Percentiles rank a stretch among this genome's conserved stretches.
These are phyloP conservation scores for Pungitius pungitius DNA, from an alignment of 2,113 vertebrate genomes.

Conservation along the genomic window DNA sequence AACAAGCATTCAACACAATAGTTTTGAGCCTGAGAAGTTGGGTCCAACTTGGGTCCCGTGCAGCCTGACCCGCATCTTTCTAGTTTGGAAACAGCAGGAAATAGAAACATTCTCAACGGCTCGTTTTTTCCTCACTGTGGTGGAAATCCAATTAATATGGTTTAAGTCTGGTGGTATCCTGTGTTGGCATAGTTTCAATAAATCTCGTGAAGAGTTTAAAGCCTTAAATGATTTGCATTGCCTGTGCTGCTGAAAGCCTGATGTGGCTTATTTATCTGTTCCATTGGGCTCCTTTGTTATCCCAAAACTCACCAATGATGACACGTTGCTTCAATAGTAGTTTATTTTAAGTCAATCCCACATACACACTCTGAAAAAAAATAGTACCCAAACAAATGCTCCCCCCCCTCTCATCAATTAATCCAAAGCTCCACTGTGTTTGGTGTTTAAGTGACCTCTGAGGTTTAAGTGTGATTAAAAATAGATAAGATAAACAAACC, in stretches of 20 bases:
- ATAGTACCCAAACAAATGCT: too few relatives aligned
- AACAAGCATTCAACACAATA: slow-evolving; percentile 50
- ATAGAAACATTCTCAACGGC: background rate
- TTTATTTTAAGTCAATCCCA: background rate
- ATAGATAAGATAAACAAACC: background rate
- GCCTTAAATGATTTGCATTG: background rate
- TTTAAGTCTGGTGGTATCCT: background rate
- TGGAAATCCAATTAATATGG: background rate
- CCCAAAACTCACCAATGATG: background rate
- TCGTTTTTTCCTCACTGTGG: background rate
- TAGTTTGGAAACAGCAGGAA: slow-evolving; percentile 24
- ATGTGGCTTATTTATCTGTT: background rate
- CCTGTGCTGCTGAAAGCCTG: background rate
- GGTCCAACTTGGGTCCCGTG: slow-evolving; percentile 31
- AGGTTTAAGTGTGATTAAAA: background rate
- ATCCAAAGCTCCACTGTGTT: too few relatives aligned
- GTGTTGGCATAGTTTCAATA: background rate
- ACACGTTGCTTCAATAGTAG: background rate
- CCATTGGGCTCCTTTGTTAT: background rate
- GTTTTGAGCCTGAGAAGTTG: slow-evolving; percentile 39
- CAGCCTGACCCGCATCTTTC: slow-evolving; percentile 34
- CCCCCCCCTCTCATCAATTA: too few relatives aligned
- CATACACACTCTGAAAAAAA: too few relatives aligned
- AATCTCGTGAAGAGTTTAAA: background rate
- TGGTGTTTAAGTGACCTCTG: too few relatives aligned